phyloP scores from a whole-genome alignment of 2,888 invertebrate species.

The Aplocera efformata region DNA sequence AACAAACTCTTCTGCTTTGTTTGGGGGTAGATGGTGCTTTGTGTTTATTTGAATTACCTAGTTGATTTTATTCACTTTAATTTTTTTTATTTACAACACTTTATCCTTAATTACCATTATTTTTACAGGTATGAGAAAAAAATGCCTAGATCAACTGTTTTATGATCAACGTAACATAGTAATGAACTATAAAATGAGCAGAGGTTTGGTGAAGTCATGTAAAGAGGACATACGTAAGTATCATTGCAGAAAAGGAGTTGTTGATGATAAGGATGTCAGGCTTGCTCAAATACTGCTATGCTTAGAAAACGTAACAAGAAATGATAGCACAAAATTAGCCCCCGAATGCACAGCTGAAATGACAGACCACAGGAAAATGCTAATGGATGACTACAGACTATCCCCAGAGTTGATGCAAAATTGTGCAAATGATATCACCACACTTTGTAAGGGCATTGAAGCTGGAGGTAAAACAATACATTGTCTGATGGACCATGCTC shows the following conservation, averaged over 20 bases:
- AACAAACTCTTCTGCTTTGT: too few relatives aligned
- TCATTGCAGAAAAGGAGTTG: conserved; percentile 90
- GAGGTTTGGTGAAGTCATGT: conserved; percentile 93
- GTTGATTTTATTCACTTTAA: too few relatives aligned
- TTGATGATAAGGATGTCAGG: conserved; percentile 90
- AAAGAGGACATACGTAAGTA: conserved; percentile 92
- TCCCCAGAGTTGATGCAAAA: conserved; percentile 95
- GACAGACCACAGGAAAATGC: conserved; percentile 92
- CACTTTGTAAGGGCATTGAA: conserved; percentile 87
- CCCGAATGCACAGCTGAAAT: conserved; percentile 93
- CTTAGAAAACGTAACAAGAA: conserved; percentile 88
- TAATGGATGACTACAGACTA: conserved; percentile 96
- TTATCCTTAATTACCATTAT: conserved; percentile 11
- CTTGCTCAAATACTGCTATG: conserved; percentile 95
- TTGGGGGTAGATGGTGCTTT: too few relatives aligned
- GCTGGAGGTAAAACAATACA: conserved; percentile 95
- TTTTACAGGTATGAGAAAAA: conserved; percentile 77
- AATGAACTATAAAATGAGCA: conserved; percentile 94
- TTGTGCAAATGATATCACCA: conserved; percentile 91
- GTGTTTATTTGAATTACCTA: too few relatives aligned
- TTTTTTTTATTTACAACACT: too few relatives aligned
- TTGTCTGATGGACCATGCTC: conserved; percentile 95
- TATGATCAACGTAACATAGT: conserved; percentile 93
- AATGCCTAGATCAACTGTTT: conserved; percentile 91
- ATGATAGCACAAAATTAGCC: conserved; percentile 86